Conservation (phyloP, 2,888 invertebrate genomes). For the Ennomos fuscantarius region DNA sequence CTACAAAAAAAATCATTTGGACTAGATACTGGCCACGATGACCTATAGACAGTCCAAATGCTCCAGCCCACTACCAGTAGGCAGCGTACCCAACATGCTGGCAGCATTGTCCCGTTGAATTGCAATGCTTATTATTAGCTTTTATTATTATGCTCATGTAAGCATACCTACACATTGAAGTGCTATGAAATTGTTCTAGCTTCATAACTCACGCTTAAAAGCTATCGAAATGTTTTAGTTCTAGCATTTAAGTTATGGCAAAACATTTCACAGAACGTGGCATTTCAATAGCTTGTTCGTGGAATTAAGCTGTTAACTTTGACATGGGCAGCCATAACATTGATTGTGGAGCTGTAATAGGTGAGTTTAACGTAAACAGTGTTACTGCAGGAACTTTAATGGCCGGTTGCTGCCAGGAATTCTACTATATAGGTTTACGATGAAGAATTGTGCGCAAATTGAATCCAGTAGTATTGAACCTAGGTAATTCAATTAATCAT, state of each 20-base stretch:
- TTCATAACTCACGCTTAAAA: constrained; percentile 19
- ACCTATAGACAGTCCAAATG: too few relatives aligned
- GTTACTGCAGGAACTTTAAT: constrained; percentile 39
- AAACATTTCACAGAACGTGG: constrained; percentile 26
- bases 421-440: constrained; percentile 9
- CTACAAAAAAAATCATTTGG: too few relatives aligned
- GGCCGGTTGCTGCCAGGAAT: constrained; percentile 35
- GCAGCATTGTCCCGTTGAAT: too few relatives aligned
- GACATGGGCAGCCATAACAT: constrained; percentile 37
- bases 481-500: too few relatives aligned
- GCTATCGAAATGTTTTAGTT: constrained; percentile 25
- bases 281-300: constrained; percentile 27
- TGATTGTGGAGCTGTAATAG: constrained; percentile 41
- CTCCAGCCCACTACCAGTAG: too few relatives aligned
- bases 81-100: too few relatives aligned
- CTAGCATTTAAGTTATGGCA: constrained; percentile 25
- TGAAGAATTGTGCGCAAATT: neutral
- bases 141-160: too few relatives aligned
- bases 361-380: constrained; percentile 40
- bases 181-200: constrained; percentile 9
- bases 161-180: too few relatives aligned
- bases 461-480: too few relatives aligned
- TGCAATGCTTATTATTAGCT: too few relatives aligned
- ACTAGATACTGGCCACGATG: too few relatives aligned
- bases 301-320: constrained; percentile 31